These are phyloP conservation scores for Slavum lentiscoides DNA, from an alignment of 2,888 invertebrate species.

Conservation along the genomic window DNA sequence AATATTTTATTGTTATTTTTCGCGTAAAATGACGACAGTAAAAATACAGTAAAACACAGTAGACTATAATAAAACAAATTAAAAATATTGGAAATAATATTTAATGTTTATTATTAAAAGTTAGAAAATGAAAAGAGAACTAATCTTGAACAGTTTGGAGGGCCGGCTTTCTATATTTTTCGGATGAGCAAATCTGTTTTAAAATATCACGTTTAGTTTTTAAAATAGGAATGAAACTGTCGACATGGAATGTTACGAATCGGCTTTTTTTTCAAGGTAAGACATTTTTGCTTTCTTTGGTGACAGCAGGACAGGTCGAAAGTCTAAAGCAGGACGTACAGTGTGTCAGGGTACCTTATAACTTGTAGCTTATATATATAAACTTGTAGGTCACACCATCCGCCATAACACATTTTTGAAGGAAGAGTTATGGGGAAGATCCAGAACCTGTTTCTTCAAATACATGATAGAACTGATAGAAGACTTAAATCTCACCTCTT, in stretches of 20 bases:
- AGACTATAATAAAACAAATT: background rate
- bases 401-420: too few species aligned
- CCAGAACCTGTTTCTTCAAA: too few species aligned
- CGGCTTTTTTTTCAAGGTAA: too few species aligned
- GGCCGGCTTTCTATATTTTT: background rate
- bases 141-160: background rate
- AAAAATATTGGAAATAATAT: background rate
- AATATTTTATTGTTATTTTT: background rate
- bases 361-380: too few species aligned
- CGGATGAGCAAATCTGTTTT: background rate
- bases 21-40: background rate
- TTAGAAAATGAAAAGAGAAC: background rate
- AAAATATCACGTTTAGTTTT: background rate
- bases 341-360: too few species aligned
- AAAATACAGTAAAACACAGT: background rate
- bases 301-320: too few species aligned
- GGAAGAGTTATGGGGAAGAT: too few species aligned
- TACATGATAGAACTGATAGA: too few species aligned
- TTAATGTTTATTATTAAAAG: background rate
- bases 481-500: too few species aligned
- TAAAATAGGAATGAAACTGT: background rate
- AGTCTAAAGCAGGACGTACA: too few species aligned
- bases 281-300: too few species aligned
- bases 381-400: too few species aligned
- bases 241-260: background rate